Evolutionary conservation across 2,888 invertebrate species (phyloP).

Genomic region (Parnassius mnemosyne): DNA sequence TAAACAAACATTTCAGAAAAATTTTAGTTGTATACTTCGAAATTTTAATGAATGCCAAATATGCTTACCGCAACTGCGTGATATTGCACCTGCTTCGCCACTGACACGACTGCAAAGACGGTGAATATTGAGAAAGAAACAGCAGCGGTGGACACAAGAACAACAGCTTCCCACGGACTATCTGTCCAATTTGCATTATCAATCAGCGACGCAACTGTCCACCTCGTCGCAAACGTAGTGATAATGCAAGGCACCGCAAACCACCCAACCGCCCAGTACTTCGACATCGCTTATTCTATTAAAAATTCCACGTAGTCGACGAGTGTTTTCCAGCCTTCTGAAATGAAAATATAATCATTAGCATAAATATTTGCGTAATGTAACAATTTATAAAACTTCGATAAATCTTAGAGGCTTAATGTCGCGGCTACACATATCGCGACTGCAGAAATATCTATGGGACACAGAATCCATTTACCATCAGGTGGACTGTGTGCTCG

Average conservation of each 20-base stretch:
- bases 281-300: conserved; percentile 43
- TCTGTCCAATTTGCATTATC: conserved; percentile 39
- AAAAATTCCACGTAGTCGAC: conserved; percentile 64
- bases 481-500: too few species aligned
- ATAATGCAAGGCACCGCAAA: conserved; percentile 47
- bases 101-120: too few species aligned
- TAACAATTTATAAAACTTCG: too few species aligned
- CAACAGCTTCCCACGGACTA: conserved; percentile 43
- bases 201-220: conserved; percentile 40
- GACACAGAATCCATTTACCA: too few species aligned
- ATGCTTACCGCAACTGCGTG: too few species aligned
- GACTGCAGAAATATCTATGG: too few species aligned
- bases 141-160: conserved; percentile 35
- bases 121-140: conserved; percentile 39
- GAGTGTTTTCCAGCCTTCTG: conserved; percentile 58
- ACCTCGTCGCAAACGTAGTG: conserved; percentile 49
- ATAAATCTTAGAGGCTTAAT: too few species aligned
- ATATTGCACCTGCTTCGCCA: too few species aligned
- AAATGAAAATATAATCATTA: conserved; percentile 9
- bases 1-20: too few species aligned
- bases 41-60: too few species aligned
- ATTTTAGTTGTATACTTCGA: too few species aligned
- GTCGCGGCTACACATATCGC: too few species aligned
- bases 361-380: not conserved
- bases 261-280: conserved; percentile 61